Evolutionary conservation across 1,140 invertebrate genomes (phyloP).

Genomic region (Lepidurus apus): DNA sequence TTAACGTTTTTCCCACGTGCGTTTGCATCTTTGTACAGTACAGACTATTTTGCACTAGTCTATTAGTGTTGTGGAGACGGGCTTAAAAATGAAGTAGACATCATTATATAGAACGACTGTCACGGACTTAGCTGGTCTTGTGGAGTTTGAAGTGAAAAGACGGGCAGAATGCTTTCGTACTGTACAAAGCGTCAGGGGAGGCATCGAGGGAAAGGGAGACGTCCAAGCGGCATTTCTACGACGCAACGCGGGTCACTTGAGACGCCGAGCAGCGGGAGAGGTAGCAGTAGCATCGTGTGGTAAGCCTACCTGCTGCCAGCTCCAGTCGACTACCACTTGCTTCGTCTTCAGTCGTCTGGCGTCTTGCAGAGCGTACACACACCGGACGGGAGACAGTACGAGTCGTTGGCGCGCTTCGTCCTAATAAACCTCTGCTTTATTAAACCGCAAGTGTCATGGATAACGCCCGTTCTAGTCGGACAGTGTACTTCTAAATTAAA

Average conservation of each 20-base stretch:
- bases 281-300: background rate
- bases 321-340: constrained; percentile 20
- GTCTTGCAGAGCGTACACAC: background rate
- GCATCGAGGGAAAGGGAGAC: background rate
- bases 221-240: background rate
- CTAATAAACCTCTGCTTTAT: background rate
- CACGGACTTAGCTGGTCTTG: background rate
- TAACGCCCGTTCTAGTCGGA: constrained; percentile 7
- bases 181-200: background rate
- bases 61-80: too few relatives aligned
- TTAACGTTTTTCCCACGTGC: too few relatives aligned
- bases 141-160: background rate
- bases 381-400: background rate
- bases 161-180: background rate
- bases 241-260: constrained; percentile 18
- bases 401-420: background rate
- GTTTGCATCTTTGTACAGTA: too few relatives aligned
- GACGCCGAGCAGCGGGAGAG: background rate
- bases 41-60: too few relatives aligned
- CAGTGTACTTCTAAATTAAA: background rate
- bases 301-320: background rate
- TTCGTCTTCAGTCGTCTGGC: constrained; percentile 12
- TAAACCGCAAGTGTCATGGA: background rate
- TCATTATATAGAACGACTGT: background rate
- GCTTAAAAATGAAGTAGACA: too few relatives aligned